These are phyloP conservation scores for Darevskia nairensis DNA, from an alignment of 2,797 vertebrate species.

Conservation along the genomic window DNA sequence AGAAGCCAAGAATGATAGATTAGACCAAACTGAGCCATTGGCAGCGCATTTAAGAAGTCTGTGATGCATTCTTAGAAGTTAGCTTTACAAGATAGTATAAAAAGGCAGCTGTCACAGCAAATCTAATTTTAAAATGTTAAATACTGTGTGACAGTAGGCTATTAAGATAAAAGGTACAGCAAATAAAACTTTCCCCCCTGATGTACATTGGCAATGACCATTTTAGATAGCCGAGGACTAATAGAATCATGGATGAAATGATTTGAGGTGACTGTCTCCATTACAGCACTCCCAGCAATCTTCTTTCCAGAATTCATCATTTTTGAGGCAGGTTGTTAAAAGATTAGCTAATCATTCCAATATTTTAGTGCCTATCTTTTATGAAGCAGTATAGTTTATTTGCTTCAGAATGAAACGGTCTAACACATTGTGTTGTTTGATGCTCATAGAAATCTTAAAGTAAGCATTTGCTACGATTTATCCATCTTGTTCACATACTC, in stretches of 20 bases:
- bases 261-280: constrained; percentile 22
- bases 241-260: constrained; percentile 22
- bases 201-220: background rate
- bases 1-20: constrained; percentile 48
- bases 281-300: background rate
- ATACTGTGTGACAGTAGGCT: background rate
- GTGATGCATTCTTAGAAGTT: constrained; percentile 15
- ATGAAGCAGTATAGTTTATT: constrained; percentile 4
- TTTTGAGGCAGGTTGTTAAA: constrained; percentile 6
- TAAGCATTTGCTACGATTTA: background rate
- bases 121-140: constrained; percentile 27
- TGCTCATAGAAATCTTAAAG: background rate
- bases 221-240: constrained; percentile 8
- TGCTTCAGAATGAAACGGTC: background rate
- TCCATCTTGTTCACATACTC: background rate
- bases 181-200: constrained; percentile 14
- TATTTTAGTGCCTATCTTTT: background rate
- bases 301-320: constrained; percentile 17
- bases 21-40: constrained; percentile 40
- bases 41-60: constrained; percentile 39
- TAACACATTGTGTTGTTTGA: background rate
- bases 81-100: constrained; percentile 18
- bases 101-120: background rate
- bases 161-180: constrained; percentile 14
- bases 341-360: constrained; percentile 33